Conservation (phyloP, 2,888 invertebrate genomes). For the Panzeria rudis region DNA sequence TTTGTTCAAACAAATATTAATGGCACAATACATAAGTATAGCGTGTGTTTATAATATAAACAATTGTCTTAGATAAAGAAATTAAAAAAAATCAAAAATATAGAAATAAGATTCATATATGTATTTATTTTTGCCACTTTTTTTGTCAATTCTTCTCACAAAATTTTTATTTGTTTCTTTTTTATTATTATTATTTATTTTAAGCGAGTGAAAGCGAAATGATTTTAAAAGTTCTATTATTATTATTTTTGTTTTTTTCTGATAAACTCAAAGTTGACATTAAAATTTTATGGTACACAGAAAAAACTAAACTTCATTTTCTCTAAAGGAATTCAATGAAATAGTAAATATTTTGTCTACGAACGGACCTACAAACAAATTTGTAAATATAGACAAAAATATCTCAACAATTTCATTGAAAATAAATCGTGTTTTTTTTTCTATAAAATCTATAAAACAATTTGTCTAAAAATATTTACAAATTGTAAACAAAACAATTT, state of each 20-base stretch:
- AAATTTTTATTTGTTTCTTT: background rate
- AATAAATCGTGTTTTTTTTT: too few species aligned
- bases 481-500: too few species aligned
- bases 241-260: background rate
- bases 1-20: conserved; percentile 22
- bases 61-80: conserved; percentile 1
- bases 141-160: background rate
- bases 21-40: background rate
- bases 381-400: too few species aligned
- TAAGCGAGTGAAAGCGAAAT: conserved; percentile 36
- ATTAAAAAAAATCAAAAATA: background rate
- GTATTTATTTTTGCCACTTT: background rate
- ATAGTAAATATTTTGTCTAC: too few species aligned
- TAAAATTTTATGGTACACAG: background rate
- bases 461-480: too few species aligned
- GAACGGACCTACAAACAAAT: too few species aligned
- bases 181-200: conserved; percentile 1
- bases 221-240: background rate
- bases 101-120: background rate
- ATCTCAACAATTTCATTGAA: too few species aligned
- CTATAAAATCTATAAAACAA: too few species aligned
- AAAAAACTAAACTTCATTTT: too few species aligned
- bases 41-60: background rate
- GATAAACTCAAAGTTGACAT: background rate
- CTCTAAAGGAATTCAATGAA: too few species aligned